A percentile compares a stretch with the other conserved stretches of the same genome.
Evolutionary conservation across 1,140 invertebrate genomes (phyloP).

Genomic region (Penaeus indicus): DNA sequence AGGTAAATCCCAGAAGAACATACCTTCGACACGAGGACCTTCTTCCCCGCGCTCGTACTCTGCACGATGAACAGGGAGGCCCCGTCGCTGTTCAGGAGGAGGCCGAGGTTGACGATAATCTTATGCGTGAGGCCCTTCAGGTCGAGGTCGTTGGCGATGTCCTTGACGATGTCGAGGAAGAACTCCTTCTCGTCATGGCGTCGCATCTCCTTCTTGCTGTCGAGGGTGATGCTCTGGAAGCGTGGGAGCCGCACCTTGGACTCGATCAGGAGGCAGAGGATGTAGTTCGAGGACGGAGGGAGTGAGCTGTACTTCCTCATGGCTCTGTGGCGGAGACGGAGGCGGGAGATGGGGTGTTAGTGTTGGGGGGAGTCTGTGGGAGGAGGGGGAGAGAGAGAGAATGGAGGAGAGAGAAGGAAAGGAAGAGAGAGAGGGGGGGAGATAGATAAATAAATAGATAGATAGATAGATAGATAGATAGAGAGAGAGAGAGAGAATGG

Average conservation of each 20-base stretch:
- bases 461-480: too few species aligned
- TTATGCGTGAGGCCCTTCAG: slow-evolving; percentile 72
- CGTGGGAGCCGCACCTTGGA: slow-evolving; percentile 72
- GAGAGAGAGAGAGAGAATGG: too few species aligned
- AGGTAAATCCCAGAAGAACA: background rate
- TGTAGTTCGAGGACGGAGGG: slow-evolving; percentile 72
- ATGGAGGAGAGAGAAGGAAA: background rate
- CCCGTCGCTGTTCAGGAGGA: slow-evolving; percentile 72
- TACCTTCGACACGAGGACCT: slow-evolving; percentile 72
- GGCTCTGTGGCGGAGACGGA: slow-evolving; percentile 23
- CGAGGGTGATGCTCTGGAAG: slow-evolving; percentile 69
- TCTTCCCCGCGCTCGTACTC: slow-evolving; percentile 69
- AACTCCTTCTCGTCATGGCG: slow-evolving; percentile 71
- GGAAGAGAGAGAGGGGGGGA: background rate
- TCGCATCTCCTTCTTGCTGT: slow-evolving; percentile 71
- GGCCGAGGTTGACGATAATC: slow-evolving; percentile 71
- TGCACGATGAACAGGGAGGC: slow-evolving; percentile 73
- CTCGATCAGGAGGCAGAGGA: slow-evolving; percentile 73
- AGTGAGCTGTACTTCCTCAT: slow-evolving; percentile 71
- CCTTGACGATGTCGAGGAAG: slow-evolving; percentile 72
- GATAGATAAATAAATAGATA: too few species aligned
- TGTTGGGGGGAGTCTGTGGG: background rate
- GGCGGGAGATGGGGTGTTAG: background rate
- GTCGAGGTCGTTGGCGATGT: slow-evolving; percentile 73
- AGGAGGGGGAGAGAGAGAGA: background rate